A percentile compares a stretch with the other conserved stretches of the same genome.
Evolutionary conservation across 35 echinoderm and acorn worm species (phyloP).

Genomic region (Heliocidaris tuberculata): DNA sequence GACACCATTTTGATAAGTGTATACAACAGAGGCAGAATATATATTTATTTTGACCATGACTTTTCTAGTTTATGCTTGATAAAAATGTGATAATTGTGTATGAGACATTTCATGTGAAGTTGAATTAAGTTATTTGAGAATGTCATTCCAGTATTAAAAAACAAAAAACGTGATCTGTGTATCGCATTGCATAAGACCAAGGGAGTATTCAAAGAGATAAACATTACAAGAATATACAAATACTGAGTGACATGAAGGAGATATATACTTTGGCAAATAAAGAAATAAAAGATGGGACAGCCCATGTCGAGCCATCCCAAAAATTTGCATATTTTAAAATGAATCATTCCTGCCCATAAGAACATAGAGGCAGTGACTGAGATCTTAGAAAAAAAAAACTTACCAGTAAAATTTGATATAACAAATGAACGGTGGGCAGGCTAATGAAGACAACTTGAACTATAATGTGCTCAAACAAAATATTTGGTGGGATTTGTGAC

Average conservation of each 20-base stretch:
- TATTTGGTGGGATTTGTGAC: background rate
- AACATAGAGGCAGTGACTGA: background rate
- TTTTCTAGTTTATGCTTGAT: background rate
- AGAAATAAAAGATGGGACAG: background rate
- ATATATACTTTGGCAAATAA: conserved; percentile 13
- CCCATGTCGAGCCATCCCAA: background rate
- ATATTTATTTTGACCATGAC: background rate
- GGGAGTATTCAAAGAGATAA: background rate
- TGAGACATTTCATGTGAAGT: background rate
- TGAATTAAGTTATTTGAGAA: background rate
- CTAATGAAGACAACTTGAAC: background rate
- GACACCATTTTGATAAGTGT: background rate
- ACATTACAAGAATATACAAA: conserved; percentile 13
- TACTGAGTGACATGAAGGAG: conserved; percentile 3
- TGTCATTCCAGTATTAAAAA: no score
- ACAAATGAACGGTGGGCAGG: background rate
- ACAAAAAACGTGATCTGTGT: no score
- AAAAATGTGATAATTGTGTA: background rate
- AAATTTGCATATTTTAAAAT: background rate
- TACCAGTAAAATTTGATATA: background rate
- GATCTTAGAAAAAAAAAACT: background rate
- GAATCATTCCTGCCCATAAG: background rate
- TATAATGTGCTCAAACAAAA: background rate
- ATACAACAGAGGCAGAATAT: background rate
- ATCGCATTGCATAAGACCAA: background rate